phyloP scores from a whole-genome alignment of 2,888 invertebrate species.

The Melanostoma scalare region DNA sequence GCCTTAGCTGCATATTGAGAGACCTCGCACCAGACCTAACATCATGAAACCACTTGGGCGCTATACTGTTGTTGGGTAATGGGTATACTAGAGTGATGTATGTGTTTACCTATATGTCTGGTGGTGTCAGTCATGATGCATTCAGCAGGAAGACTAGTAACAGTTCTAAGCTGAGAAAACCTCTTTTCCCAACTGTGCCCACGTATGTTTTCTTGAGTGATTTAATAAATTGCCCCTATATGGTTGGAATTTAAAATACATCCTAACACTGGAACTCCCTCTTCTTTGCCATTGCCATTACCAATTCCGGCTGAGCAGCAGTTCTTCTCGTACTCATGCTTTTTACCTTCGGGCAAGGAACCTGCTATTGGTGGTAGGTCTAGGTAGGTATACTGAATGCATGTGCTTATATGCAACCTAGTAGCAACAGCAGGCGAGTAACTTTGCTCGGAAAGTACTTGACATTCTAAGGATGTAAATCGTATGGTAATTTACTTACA shows the following conservation, averaged over 20 bases:
- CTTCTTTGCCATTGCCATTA: slow-evolving; percentile 47
- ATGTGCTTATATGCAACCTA: slow-evolving; percentile 40
- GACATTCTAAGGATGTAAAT: slow-evolving; percentile 73
- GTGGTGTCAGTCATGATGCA: slow-evolving; percentile 60
- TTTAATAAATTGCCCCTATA: slow-evolving; percentile 73
- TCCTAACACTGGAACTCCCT: slow-evolving; percentile 37
- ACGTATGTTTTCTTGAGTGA: slow-evolving; percentile 73
- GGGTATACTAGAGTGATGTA: slow-evolving; percentile 27
- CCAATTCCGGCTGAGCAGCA: slow-evolving; percentile 42
- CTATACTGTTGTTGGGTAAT: background rate
- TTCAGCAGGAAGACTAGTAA: slow-evolving; percentile 42
- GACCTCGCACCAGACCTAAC: slow-evolving; percentile 17
- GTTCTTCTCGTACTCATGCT: slow-evolving; percentile 31
- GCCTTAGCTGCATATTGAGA: slow-evolving; percentile 44
- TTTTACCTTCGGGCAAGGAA: slow-evolving; percentile 60
- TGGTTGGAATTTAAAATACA: slow-evolving; percentile 71
- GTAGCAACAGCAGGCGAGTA: slow-evolving; percentile 56
- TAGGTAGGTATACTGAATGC: slow-evolving; percentile 8
- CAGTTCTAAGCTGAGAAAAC: slow-evolving; percentile 55
- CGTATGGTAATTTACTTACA: slow-evolving; percentile 73
- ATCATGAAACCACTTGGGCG: slow-evolving; percentile 43
- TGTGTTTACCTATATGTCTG: slow-evolving; percentile 27
- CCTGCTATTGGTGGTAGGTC: background rate
- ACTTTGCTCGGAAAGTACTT: slow-evolving; percentile 70
- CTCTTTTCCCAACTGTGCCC: slow-evolving; percentile 68